Percentiles rank a stretch among this genome's conserved stretches.
phyloP scores from a whole-genome alignment of 2,888 invertebrate species.

The Aplocera efformata region DNA sequence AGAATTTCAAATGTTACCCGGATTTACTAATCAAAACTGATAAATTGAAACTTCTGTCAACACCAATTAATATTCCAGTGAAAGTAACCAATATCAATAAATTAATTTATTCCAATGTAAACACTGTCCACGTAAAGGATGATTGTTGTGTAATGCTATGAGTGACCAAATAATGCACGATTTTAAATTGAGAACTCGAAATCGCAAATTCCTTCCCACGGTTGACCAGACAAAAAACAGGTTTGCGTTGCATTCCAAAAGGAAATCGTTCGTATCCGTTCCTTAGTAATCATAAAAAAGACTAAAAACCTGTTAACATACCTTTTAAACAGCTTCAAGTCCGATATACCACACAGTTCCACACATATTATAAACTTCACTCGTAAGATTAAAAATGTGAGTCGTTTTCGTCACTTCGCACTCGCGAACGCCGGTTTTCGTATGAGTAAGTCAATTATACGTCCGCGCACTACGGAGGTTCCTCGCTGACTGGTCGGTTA shows the following conservation, averaged over 20 bases:
- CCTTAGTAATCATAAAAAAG: constrained; percentile 50
- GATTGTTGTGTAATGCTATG: constrained; percentile 9
- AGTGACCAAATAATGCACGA: constrained; percentile 35
- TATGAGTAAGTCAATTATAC: constrained; percentile 25
- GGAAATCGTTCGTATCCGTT: constrained; percentile 63
- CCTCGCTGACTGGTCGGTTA: constrained; percentile 45
- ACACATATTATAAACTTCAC: constrained; percentile 66
- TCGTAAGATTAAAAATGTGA: constrained; percentile 55
- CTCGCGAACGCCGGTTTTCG: constrained; percentile 50
- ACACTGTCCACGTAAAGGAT: neutral
- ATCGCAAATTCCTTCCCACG: constrained; percentile 72
- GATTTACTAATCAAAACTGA: too few species aligned
- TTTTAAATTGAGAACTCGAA: constrained; percentile 31
- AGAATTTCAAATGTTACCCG: too few species aligned
- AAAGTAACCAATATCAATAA: too few species aligned
- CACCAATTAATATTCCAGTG: too few species aligned
- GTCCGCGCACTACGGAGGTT: constrained; percentile 30
- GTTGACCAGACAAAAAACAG: constrained; percentile 68
- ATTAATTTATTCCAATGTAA: too few species aligned
- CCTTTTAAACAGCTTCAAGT: constrained; percentile 43
- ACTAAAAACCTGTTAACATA: constrained; percentile 43
- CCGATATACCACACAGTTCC: constrained; percentile 38
- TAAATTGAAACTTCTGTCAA: too few species aligned
- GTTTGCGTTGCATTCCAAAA: constrained; percentile 67
- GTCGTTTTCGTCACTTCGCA: constrained; percentile 42